Conservation (phyloP, 1,140 invertebrate genomes). For the Camponotus vicinus region DNA sequence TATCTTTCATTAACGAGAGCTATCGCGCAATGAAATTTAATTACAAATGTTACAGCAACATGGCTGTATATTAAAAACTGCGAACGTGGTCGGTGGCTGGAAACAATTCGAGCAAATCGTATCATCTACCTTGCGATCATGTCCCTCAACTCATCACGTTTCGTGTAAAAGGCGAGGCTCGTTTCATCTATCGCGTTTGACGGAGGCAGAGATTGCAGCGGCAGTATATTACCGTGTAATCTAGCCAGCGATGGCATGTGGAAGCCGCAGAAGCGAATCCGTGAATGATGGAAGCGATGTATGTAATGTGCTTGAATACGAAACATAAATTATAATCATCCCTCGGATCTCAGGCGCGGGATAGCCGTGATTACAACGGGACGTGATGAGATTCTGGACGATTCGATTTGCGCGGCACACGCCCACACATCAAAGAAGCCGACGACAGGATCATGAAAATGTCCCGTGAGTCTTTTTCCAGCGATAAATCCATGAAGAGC, state of each 20-base stretch:
- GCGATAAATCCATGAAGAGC: conserved; percentile 67
- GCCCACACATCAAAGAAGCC: conserved; percentile 80
- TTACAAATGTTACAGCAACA: background rate
- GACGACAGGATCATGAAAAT: conserved; percentile 77
- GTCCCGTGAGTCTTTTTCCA: conserved; percentile 60
- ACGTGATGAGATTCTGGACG: conserved; percentile 79
- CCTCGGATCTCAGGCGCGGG: conserved; percentile 30
- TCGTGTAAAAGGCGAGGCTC: conserved; percentile 16
- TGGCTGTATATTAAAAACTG: conserved; percentile 27
- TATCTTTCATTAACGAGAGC: conserved; percentile 11
- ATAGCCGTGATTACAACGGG: conserved; percentile 72
- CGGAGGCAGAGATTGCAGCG: conserved; percentile 30
- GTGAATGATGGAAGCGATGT: conserved; percentile 49
- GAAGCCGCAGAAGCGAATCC: conserved; percentile 40
- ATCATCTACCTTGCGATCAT: background rate
- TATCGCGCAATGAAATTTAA: conserved; percentile 10
- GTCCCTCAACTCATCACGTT: background rate
- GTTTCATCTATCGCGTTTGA: conserved; percentile 38
- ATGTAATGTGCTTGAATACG: background rate
- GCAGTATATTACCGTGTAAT: conserved; percentile 43
- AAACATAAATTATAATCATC: conserved; percentile 81
- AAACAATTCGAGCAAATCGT: background rate
- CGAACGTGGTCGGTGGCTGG: background rate
- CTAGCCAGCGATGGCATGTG: conserved; percentile 26
- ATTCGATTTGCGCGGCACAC: conserved; percentile 82